These are phyloP conservation scores for Holothuria scabra DNA, from an alignment of 53 echinoderm and acorn worm species.

Conservation along the genomic window DNA sequence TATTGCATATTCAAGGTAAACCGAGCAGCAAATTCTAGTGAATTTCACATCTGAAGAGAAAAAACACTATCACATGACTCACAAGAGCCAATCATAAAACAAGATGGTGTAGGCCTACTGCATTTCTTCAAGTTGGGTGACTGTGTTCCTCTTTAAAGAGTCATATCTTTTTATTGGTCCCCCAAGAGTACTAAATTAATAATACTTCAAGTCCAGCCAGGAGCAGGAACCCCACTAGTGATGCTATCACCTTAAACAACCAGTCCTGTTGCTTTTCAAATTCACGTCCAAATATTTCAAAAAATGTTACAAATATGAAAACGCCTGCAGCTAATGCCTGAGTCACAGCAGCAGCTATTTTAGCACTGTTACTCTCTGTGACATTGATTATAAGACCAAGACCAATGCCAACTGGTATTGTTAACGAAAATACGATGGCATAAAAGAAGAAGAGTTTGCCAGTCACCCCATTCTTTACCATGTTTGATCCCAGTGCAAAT, in stretches of 20 bases:
- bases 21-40: too few relatives aligned
- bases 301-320: conserved; percentile 97
- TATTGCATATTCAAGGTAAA: too few relatives aligned
- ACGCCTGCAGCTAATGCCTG: conserved; percentile 94
- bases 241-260: conserved; percentile 69
- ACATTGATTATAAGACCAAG: conserved; percentile 82
- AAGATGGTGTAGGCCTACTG: too few relatives aligned
- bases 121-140: too few relatives aligned
- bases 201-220: conserved; percentile 82
- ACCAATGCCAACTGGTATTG: conserved; percentile 86
- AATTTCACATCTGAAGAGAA: too few relatives aligned
- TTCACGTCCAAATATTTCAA: conserved; percentile 94
- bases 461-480: conserved; percentile 68
- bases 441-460: conserved; percentile 60
- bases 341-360: conserved; percentile 81
- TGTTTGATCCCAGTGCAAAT: conserved; percentile 88
- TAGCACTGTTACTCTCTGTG: conserved; percentile 57
- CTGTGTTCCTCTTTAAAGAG: too few relatives aligned
- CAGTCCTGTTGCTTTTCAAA: conserved; percentile 76
- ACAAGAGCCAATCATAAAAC: too few relatives aligned
- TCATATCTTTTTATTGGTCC: too few relatives aligned
- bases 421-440: conserved; percentile 73
- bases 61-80: too few relatives aligned
- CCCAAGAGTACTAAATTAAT: not conserved
- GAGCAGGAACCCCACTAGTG: conserved; percentile 66